Evolutionary conservation across 2,797 vertebrate genomes (phyloP), one percentile per base, ranked within the genome.

Genomic region (Taenioides sp.): DNA sequence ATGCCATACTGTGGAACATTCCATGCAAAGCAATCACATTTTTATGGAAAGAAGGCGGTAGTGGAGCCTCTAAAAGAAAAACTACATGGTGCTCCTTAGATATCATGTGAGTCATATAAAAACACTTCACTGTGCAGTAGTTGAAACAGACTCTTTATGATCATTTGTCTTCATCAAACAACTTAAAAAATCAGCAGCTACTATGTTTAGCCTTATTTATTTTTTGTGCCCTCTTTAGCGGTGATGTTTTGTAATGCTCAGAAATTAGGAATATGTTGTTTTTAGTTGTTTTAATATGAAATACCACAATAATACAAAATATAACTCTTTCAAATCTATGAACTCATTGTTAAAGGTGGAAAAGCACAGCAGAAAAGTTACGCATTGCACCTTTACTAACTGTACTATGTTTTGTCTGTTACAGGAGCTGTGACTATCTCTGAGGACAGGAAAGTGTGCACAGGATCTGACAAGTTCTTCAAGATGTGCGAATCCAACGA

Each of bases 401-500:
- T 22, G 52, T 2, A 71, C 4, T 2, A 10, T 73, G 4, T 43
- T 31, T 72, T 76, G 49, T 77, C 14, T 70, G 58, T 78, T 77
- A 2, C 84, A 99, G 98, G 98, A 76, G 95, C 96, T 54, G 96
- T 98, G 86, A 93, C 95, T 67, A 88, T 96, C 84, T 93, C 91
- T 75, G 97, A 99, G 69, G 96, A 97, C 79, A 98, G 91, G 91
- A 98, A 95, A 88, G 90, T 99, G 77, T 99, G 98, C 77, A 95
- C 95, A 1, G 88, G 88, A 74, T 94, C 95, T 63, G 95, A 96
- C 82, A 98, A 96, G 86, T 98, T 99, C 89, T 60, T 91, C 76
- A 96, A 95, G 88, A 96, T 99, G 96, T 99, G 98, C 70, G 95
- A 97, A 79, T 99, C 97, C 76, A 97, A 95, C 58, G 97, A 99